A percentile compares a stretch with the other conserved stretches of the same genome.
phyloP scores from a whole-genome alignment of 2,797 vertebrate genomes.

The Cynopterus sphinx region DNA sequence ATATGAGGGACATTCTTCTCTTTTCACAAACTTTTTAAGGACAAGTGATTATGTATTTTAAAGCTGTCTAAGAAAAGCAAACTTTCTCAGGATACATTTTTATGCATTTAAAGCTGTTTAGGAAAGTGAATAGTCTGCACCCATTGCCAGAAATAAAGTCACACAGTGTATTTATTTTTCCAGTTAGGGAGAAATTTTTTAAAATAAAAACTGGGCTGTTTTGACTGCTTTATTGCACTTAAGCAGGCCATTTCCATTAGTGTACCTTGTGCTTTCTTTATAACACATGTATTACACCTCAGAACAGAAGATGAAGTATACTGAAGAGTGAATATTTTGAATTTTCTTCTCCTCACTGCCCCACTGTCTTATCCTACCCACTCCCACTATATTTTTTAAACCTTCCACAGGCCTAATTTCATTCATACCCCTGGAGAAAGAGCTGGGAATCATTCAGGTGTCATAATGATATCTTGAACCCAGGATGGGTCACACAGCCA shows the following conservation, averaged over 20 bases:
- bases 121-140: not conserved
- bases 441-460: not conserved
- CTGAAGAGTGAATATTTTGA: not conserved
- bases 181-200: not conserved
- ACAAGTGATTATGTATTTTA: conserved; percentile 6
- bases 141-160: not conserved
- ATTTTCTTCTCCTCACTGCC: not conserved
- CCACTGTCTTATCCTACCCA: not conserved
- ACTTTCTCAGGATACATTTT: conserved; percentile 19
- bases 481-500: not conserved
- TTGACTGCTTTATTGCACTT: not conserved
- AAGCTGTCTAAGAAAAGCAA: conserved; percentile 47
- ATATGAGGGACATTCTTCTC: conserved; percentile 34
- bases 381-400: not conserved
- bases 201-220: not conserved
- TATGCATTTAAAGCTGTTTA: conserved; percentile 4
- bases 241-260: not conserved
- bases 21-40: conserved; percentile 23
- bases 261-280: not conserved
- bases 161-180: not conserved
- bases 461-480: not conserved
- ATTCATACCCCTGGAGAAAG: not conserved
- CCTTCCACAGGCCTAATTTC: not conserved
- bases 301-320: not conserved
- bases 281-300: not conserved